Evolutionary conservation across 2,797 vertebrate species (phyloP), one percentile per base, ranked within the genome.

Genomic region (Manis javanica): DNA sequence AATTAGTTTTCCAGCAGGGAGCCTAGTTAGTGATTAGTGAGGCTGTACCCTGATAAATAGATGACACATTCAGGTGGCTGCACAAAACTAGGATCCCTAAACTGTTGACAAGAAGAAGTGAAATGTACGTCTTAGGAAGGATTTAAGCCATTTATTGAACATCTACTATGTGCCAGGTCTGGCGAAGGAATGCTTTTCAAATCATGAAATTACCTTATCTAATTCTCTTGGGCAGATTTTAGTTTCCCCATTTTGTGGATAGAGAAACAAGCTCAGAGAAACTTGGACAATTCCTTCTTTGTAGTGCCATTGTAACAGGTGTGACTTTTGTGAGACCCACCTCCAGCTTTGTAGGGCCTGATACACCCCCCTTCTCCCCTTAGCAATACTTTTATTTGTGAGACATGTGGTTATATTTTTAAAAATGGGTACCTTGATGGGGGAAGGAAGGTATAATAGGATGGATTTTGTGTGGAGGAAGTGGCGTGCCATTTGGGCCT

Each of bases 1-100:
- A 93, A 93, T 97, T 88, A 94, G 39, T 55, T 91, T 91, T 72
- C 91, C 89, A 87, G 85, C 59, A 26, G 15, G 37, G 66, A 81
- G 55, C 59, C 31, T 55, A 46, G 83, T 83, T 78, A 93, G 75
- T 21, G 63, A 85, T 83, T 78, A 93, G 75, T 21, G 63, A 91
- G 71, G 46, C 2, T 55, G 19, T 64, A 21, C 89, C 79, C 78
- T 84, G 31, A 74, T 31, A 87, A 82, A 75, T 0, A 0, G 69
- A 51, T 93, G 93, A 15, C 34, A 46, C 24, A 16, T 66, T 42
- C 87, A 82, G 46, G 75, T 34, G 29, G 19, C 34, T 26, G 9
- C 49, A 24, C 31, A 81, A 92, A 75, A 59, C 11, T 14, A 24
- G 12, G 77, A 69, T 7, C 10, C 29, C 34, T 26, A 46, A 61